These are phyloP conservation scores for Cheiracanthium punctorium DNA, from an alignment of 2,888 invertebrate species.

Conservation along the genomic window DNA sequence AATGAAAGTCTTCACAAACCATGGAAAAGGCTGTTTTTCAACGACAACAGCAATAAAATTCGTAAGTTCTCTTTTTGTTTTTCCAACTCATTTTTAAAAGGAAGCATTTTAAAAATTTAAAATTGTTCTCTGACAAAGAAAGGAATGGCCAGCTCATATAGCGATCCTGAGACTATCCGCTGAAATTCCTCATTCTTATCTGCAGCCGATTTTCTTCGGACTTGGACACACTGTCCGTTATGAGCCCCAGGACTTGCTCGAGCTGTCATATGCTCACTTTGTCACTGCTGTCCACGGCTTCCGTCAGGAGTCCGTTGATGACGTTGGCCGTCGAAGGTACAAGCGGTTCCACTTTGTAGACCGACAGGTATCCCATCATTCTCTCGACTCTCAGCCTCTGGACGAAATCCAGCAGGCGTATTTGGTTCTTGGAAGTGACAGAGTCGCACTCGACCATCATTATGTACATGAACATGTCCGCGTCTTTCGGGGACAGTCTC, in stretches of 20 bases:
- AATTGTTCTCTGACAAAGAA: too few species aligned
- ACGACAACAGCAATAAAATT: too few species aligned
- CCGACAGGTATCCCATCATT: conserved; percentile 77
- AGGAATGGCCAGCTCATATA: not conserved
- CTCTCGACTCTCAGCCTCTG: conserved; percentile 76
- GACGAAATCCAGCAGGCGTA: conserved; percentile 76
- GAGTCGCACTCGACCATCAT: conserved; percentile 76
- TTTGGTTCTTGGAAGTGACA: conserved; percentile 74
- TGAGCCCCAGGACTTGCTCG: conserved; percentile 50
- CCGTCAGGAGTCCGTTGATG: conserved; percentile 61
- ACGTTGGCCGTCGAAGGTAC: conserved; percentile 50
- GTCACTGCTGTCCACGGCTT: conserved; percentile 36
- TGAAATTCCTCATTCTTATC: conserved; percentile 5
- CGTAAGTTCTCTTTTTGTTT: too few species aligned
- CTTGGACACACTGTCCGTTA: conserved; percentile 27
- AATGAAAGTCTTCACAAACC: too few species aligned
- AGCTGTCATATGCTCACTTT: conserved; percentile 63
- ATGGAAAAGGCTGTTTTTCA: too few species aligned
- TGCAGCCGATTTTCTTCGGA: not conserved
- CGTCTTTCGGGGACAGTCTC: conserved; percentile 75
- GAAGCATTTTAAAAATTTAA: too few species aligned
- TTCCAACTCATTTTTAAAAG: too few species aligned
- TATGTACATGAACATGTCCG: conserved; percentile 77
- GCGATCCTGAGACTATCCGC: not conserved
- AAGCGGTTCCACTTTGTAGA: conserved; percentile 75